Percentiles rank a stretch among this genome's conserved stretches.
phyloP scores from a whole-genome alignment of 2,888 invertebrate species.

The Phytoseiulus persimilis region DNA sequence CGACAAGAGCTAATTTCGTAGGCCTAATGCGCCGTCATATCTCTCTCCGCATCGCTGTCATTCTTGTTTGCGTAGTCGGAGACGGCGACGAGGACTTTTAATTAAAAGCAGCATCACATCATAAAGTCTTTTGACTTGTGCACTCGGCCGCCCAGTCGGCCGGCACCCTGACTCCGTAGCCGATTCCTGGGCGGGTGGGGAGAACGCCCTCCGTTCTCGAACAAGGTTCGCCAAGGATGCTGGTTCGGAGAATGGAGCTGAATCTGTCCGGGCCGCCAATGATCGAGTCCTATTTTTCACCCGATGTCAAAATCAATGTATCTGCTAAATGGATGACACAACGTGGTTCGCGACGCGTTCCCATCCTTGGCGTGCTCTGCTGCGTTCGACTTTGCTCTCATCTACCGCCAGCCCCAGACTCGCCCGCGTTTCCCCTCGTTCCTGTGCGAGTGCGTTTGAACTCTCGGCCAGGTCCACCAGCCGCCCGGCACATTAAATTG shows the following conservation, averaged over 20 bases:
- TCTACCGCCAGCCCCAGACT: too few relatives aligned
- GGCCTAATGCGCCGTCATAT: background rate
- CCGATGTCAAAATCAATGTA: background rate
- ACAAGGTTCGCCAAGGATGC: background rate
- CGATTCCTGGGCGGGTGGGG: background rate
- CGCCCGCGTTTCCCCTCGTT: background rate
- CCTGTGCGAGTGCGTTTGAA: background rate
- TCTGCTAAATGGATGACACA: background rate
- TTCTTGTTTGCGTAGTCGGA: background rate
- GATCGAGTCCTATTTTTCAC: background rate
- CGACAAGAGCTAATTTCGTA: background rate
- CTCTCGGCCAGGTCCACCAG: background rate
- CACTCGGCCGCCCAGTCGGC: background rate
- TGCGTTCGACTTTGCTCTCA: background rate
- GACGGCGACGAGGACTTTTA: background rate
- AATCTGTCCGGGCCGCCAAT: background rate
- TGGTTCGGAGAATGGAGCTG: background rate
- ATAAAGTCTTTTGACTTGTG: conserved; percentile 5
- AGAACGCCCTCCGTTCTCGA: background rate
- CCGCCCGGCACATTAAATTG: background rate
- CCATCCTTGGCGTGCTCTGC: background rate
- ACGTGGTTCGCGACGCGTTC: background rate
- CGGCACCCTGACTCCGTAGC: background rate
- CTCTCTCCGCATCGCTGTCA: background rate
- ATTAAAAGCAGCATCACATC: background rate